Conservation (phyloP, 2,797 vertebrate species). For the Xerus rutilus region DNA sequence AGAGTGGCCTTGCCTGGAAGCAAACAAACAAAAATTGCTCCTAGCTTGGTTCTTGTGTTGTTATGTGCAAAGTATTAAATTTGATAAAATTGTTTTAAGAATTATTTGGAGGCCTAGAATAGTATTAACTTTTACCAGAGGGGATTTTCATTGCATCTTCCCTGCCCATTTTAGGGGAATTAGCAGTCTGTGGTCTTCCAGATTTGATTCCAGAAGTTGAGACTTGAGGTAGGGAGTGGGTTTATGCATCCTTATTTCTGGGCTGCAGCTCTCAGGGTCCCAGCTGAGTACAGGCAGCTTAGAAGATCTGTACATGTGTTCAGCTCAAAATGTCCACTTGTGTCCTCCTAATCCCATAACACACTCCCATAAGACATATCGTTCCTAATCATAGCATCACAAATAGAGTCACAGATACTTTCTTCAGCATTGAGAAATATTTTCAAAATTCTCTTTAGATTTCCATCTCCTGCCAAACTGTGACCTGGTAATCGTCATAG, state of each 20-base stretch:
- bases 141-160: background rate
- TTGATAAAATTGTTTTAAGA: constrained; percentile 5
- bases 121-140: background rate
- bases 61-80: background rate
- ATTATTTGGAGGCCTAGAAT: background rate
- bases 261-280: background rate
- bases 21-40: background rate
- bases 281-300: background rate
- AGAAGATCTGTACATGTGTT: background rate
- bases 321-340: background rate
- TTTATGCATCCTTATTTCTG: background rate
- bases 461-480: background rate
- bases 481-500: background rate
- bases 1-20: background rate
- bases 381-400: rapidly evolving
- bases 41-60: background rate
- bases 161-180: background rate
- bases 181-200: background rate
- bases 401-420: background rate
- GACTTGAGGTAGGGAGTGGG: background rate
- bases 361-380: background rate
- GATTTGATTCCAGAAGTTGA: background rate
- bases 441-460: background rate
- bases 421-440: background rate
- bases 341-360: background rate